Percentiles rank a stretch among this genome's conserved stretches.
These are phyloP conservation scores for Epinotia brunnichana DNA, from an alignment of 2,888 invertebrate species.

Conservation along the genomic window DNA sequence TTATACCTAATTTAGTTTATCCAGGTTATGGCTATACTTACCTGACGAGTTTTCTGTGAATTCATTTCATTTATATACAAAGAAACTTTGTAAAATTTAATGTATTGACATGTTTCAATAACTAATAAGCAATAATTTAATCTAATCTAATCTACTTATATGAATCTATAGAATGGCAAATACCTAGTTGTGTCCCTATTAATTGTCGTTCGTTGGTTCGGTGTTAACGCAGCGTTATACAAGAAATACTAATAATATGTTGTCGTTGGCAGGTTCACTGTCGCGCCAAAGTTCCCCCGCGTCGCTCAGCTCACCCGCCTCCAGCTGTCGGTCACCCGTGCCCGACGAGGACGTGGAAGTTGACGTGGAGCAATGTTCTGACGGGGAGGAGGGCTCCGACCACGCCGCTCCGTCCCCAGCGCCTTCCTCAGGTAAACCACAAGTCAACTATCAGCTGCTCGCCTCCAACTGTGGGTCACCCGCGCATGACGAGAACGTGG, in stretches of 20 bases:
- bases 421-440: slow-evolving; percentile 73
- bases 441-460: slow-evolving; percentile 58
- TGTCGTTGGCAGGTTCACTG: slow-evolving; percentile 65
- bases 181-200: too few species aligned
- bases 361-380: slow-evolving; percentile 88
- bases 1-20: too few species aligned
- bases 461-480: slow-evolving; percentile 80
- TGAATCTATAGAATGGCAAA: too few species aligned
- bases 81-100: too few species aligned
- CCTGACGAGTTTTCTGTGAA: too few species aligned
- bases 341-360: slow-evolving; percentile 87
- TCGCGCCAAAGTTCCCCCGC: slow-evolving; percentile 79
- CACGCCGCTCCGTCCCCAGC: slow-evolving; percentile 76
- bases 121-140: too few species aligned
- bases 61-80: too few species aligned
- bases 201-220: neutral
- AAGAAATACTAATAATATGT: neutral
- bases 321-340: slow-evolving; percentile 78
- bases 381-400: slow-evolving; percentile 85
- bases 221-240: neutral
- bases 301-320: slow-evolving; percentile 76
- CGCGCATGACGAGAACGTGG: slow-evolving; percentile 85
- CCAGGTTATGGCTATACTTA: too few species aligned
- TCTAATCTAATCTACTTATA: too few species aligned
- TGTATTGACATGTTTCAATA: too few species aligned